Evolutionary conservation across 2,113 vertebrate genomes (phyloP).

Genomic region (Hydropotes inermis): DNA sequence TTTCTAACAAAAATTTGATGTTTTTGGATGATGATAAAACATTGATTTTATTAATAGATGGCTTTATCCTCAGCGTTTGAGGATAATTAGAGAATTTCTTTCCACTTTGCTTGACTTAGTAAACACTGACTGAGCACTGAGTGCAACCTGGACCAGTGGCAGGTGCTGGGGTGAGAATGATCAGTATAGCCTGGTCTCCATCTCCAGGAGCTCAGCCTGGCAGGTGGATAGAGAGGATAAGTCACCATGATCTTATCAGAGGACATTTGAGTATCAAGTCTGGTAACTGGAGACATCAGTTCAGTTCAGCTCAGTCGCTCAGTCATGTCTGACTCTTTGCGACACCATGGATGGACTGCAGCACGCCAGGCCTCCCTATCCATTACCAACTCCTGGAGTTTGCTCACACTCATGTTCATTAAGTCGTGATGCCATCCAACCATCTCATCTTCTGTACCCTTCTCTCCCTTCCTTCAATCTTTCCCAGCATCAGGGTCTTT

Average conservation of each 20-base stretch:
- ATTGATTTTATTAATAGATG: not conserved
- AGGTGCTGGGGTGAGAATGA: not conserved
- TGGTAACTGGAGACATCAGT: not conserved
- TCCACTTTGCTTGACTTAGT: not conserved
- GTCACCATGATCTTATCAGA: not conserved
- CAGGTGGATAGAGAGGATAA: not conserved
- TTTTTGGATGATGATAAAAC: not conserved
- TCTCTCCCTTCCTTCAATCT: not conserved
- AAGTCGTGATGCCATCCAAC: not conserved
- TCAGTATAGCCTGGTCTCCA: not conserved
- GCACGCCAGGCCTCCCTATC: not conserved
- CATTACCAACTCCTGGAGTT: accelerated
- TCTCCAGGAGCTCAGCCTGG: not conserved
- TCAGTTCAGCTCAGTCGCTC: not conserved
- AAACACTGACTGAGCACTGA: not conserved
- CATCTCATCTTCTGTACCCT: not conserved
- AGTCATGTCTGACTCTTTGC: not conserved
- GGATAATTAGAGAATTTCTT: not conserved
- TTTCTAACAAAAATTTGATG: not conserved
- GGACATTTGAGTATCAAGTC: not conserved
- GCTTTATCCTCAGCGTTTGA: not conserved
- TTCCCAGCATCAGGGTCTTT: not conserved
- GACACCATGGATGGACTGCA: not conserved
- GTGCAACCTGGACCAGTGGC: not conserved
- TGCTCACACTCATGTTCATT: not conserved